Evolutionary conservation across 1,140 invertebrate genomes (phyloP).

Genomic region (Parapsyche elsis): DNA sequence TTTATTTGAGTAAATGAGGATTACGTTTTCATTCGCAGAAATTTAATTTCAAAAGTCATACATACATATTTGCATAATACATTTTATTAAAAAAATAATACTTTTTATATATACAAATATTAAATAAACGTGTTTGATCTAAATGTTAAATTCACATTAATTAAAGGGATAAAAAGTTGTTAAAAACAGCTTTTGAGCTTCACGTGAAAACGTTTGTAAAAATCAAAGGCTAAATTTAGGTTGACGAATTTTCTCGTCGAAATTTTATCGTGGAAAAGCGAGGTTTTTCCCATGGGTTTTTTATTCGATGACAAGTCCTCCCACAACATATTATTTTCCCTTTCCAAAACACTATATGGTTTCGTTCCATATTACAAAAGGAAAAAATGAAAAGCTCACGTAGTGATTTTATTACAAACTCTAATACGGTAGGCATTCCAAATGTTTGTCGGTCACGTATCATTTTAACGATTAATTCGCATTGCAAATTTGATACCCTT

Average conservation of each 20-base stretch:
- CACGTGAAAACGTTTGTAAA: slow-evolving; percentile 5
- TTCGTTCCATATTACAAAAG: background rate
- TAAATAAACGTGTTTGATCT: too few relatives aligned
- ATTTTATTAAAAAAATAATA: too few relatives aligned
- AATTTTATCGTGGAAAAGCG: background rate
- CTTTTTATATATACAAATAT: too few relatives aligned
- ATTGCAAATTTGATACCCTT: background rate
- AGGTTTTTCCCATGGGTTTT: background rate
- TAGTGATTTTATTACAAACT: background rate
- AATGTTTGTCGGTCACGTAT: background rate
- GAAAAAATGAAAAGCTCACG: background rate
- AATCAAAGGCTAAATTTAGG: background rate
- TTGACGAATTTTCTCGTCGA: background rate
- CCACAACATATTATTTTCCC: background rate
- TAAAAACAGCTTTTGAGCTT: too few relatives aligned
- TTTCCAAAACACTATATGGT: background rate
- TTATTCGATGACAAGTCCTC: background rate
- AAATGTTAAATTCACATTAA: too few relatives aligned
- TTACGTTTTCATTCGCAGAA: too few relatives aligned
- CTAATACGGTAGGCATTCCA: background rate
- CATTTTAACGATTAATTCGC: background rate
- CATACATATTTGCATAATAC: too few relatives aligned
- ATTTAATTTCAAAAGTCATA: too few relatives aligned
- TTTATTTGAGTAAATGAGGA: too few relatives aligned
- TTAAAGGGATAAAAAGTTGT: too few relatives aligned